Percentiles rank a stretch among this genome's conserved stretches.
Conservation (phyloP, 2,888 invertebrate species). For the Anarsia innoxiella region DNA sequence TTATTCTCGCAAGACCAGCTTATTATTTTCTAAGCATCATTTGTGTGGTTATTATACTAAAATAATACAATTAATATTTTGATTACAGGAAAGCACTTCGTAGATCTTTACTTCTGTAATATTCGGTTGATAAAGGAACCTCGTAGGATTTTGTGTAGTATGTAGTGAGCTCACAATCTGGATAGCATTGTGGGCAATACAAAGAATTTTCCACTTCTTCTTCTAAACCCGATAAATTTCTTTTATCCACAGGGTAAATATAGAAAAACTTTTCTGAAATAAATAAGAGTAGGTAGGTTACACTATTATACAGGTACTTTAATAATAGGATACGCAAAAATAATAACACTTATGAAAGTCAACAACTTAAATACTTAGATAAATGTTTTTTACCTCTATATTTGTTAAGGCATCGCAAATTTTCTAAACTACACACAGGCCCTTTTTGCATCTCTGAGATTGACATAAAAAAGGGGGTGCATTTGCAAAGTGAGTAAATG, state of each 20-base stretch:
- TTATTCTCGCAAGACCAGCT: too few relatives aligned
- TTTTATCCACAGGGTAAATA: conserved; percentile 34
- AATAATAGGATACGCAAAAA: too few relatives aligned
- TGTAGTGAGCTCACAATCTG: conserved; percentile 69
- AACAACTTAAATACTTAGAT: too few relatives aligned
- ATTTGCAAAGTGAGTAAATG: conserved; percentile 71
- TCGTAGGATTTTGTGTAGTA: conserved; percentile 42
- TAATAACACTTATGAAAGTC: too few relatives aligned
- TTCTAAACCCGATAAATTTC: conserved; percentile 45
- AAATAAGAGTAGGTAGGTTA: background rate
- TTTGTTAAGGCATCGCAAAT: conserved; percentile 62
- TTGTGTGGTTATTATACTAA: too few relatives aligned
- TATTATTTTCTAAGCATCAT: too few relatives aligned
- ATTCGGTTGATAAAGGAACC: conserved; percentile 14
- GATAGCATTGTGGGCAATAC: conserved; percentile 72
- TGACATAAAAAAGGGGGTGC: conserved; percentile 71
- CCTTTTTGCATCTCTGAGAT: conserved; percentile 18
- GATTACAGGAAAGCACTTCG: conserved; percentile 15
- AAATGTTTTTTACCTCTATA: conserved; percentile 56
- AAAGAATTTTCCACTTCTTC: conserved; percentile 71
- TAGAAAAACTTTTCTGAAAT: conserved; percentile 49
- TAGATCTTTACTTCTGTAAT: conserved; percentile 16
- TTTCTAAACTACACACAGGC: conserved; percentile 39
- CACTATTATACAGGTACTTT: too few relatives aligned
- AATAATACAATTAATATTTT: background rate